A percentile compares a stretch with the other conserved stretches of the same genome.
These are phyloP conservation scores for Colletes latitarsis DNA, from an alignment of 1,140 invertebrate species.

Conservation along the genomic window DNA sequence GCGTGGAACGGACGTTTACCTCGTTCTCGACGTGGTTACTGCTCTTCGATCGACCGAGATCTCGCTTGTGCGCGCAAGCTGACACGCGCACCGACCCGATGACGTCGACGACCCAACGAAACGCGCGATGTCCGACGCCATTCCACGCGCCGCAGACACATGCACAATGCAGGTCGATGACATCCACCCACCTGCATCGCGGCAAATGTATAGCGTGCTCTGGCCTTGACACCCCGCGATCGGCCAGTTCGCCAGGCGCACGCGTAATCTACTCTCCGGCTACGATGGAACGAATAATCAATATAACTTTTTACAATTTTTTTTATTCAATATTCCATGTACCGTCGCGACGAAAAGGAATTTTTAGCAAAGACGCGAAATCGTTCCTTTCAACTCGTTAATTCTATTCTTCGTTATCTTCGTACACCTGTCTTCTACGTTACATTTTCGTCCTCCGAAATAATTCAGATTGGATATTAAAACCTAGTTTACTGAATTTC, in stretches of 20 bases:
- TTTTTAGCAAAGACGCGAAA: too few species aligned
- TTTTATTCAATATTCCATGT: too few species aligned
- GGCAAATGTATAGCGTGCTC: conserved; percentile 11
- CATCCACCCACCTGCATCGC: conserved; percentile 56
- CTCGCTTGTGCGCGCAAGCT: not conserved
- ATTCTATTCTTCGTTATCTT: too few species aligned
- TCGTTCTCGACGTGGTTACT: conserved; percentile 9
- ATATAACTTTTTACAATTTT: too few species aligned
- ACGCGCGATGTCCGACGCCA: not conserved
- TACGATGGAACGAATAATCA: too few species aligned
- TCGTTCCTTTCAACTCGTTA: too few species aligned
- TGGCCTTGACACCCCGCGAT: conserved; percentile 58
- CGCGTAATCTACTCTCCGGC: too few species aligned
- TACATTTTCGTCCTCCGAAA: too few species aligned
- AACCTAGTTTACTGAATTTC: too few species aligned
- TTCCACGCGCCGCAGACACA: conserved; percentile 39
- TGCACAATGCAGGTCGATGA: conserved; percentile 55
- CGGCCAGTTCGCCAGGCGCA: conserved; percentile 10
- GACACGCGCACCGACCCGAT: conserved; percentile 33
- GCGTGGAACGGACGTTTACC: conserved; percentile 33
- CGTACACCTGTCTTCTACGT: too few species aligned
- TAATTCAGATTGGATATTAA: too few species aligned
- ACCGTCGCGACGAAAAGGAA: too few species aligned
- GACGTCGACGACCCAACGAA: conserved; percentile 22
- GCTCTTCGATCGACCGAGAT: conserved; percentile 18